Evolutionary conservation across 2,797 vertebrate species (phyloP).

Genomic region (Alauda arvensis): DNA sequence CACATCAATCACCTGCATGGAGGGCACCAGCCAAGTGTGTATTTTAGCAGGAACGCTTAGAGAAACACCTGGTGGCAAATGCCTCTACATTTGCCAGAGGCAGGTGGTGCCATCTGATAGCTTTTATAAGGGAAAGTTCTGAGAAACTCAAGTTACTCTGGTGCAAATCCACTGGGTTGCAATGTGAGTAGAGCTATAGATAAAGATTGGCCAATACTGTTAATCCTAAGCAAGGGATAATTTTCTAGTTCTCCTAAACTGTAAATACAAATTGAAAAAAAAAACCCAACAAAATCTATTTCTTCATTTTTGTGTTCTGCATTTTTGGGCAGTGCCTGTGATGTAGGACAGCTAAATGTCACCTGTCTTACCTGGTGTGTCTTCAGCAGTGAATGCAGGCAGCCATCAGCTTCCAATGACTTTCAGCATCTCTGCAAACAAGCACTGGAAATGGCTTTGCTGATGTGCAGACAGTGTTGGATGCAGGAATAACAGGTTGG

Average conservation of each 20-base stretch:
- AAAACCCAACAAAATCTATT: not conserved
- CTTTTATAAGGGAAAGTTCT: not conserved
- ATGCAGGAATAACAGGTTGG: conserved; percentile 1
- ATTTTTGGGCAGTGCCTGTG: not conserved
- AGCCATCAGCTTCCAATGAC: not conserved
- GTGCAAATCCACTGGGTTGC: not conserved
- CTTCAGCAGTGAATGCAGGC: not conserved
- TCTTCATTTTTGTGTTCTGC: not conserved
- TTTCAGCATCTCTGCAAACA: not conserved
- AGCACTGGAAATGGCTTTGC: not conserved
- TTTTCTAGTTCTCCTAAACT: not conserved
- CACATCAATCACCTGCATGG: not conserved
- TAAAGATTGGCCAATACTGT: not conserved
- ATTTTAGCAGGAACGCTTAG: not conserved
- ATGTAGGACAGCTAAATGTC: not conserved
- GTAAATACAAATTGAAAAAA: not conserved
- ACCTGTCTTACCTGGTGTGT: not conserved
- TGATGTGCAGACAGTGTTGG: not conserved
- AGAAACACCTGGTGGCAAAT: not conserved
- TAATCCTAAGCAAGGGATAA: not conserved
- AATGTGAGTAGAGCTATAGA: not conserved
- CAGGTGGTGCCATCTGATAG: not conserved
- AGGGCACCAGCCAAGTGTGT: not conserved
- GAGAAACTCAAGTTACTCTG: not conserved
- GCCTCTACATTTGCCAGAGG: not conserved